phyloP scores from a whole-genome alignment of 2,797 vertebrate genomes.

The Ataeniobius toweri region DNA sequence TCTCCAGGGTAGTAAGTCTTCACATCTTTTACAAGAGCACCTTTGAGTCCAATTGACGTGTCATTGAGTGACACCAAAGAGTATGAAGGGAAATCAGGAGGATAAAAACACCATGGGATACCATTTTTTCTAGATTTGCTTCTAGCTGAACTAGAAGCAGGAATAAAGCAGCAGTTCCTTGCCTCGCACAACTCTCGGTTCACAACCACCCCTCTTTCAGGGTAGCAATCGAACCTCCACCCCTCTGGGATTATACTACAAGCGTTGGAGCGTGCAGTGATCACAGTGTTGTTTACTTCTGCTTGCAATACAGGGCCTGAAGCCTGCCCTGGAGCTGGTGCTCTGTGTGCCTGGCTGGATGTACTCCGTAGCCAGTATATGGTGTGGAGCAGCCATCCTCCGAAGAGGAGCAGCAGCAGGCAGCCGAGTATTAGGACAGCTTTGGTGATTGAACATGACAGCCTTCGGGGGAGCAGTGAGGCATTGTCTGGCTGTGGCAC shows the following conservation, averaged over 20 bases:
- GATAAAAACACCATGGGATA: slow-evolving; percentile 91
- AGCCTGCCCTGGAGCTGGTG: slow-evolving; percentile 33
- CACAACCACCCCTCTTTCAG: slow-evolving; percentile 80
- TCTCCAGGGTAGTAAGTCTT: slow-evolving; percentile 88
- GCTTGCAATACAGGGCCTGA: background rate
- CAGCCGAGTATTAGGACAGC: slow-evolving; percentile 69
- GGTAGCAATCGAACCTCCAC: slow-evolving; percentile 89
- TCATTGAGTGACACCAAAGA: slow-evolving; percentile 74
- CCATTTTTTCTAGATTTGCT: slow-evolving; percentile 53
- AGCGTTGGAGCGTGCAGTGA: slow-evolving; percentile 29
- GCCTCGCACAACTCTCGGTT: slow-evolving; percentile 84
- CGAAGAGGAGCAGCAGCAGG: slow-evolving; percentile 75
- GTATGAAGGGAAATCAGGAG: slow-evolving; percentile 85
- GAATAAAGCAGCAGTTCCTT: slow-evolving; percentile 87
- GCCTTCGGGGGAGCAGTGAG: slow-evolving; percentile 65
- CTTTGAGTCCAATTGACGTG: slow-evolving; percentile 78
- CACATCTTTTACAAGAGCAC: slow-evolving; percentile 71
- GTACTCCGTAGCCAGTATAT: slow-evolving; percentile 77
- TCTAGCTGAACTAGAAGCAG: slow-evolving; percentile 13
- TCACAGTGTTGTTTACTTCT: background rate
- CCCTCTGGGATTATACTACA: slow-evolving; percentile 74
- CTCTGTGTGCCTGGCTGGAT: slow-evolving; percentile 43
- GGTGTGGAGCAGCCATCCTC: slow-evolving; percentile 77
- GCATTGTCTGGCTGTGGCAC: slow-evolving; percentile 59
- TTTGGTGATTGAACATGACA: slow-evolving; percentile 68